These are phyloP conservation scores for Amphiprion clarkii DNA, from an alignment of 2,797 vertebrate genomes.

Conservation along the genomic window DNA sequence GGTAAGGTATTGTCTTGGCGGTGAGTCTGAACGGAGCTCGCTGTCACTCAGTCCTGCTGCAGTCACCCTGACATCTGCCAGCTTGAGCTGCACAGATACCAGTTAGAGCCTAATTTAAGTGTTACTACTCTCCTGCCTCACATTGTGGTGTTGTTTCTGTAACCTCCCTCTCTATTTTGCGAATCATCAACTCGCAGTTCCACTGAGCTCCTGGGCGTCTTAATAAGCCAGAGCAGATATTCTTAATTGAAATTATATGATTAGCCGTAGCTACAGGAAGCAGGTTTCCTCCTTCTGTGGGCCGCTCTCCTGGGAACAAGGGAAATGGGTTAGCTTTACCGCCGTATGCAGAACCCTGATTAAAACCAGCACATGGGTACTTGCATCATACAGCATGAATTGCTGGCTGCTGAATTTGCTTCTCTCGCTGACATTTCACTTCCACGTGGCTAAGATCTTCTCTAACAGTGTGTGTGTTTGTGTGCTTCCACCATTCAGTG, in stretches of 20 bases:
- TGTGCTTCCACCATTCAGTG: neutral
- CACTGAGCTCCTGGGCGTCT: conserved; percentile 46
- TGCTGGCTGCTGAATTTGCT: conserved; percentile 35
- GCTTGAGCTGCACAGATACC: conserved; percentile 43
- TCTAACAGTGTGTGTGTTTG: conserved; percentile 13
- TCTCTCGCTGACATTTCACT: conserved; percentile 20
- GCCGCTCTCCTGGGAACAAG: conserved; percentile 28
- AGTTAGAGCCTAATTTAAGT: conserved; percentile 62
- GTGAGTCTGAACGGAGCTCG: conserved; percentile 17
- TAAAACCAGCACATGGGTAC: conserved; percentile 34
- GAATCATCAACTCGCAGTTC: conserved; percentile 40
- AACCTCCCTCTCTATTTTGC: conserved; percentile 43
- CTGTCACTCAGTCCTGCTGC: conserved; percentile 47
- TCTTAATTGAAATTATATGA: conserved; percentile 72
- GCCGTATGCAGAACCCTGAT: conserved; percentile 39
- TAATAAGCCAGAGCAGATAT: conserved; percentile 47
- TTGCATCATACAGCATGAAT: conserved; percentile 34
- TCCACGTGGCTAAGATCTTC: conserved; percentile 7
- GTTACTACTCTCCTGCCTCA: conserved; percentile 41
- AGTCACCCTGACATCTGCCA: conserved; percentile 42
- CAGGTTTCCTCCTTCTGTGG: conserved; percentile 37
- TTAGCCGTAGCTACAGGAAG: conserved; percentile 53
- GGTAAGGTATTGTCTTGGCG: conserved; percentile 7
- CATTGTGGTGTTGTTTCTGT: conserved; percentile 38
- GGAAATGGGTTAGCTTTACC: conserved; percentile 43